These are phyloP conservation scores for Cydia splendana DNA, from an alignment of 1,140 invertebrate species.

Conservation along the genomic window DNA sequence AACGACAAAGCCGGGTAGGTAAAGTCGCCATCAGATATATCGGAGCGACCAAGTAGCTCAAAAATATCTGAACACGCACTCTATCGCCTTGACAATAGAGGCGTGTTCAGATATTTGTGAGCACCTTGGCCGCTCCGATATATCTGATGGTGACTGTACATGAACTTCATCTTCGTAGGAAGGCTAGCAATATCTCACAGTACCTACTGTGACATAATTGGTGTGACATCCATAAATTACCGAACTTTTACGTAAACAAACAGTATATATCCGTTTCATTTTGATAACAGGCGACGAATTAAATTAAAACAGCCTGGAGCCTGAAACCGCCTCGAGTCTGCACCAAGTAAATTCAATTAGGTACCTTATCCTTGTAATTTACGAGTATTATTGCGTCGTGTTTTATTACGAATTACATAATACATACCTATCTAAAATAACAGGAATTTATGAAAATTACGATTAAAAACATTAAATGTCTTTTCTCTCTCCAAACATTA, in stretches of 20 bases:
- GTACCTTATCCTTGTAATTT: not conserved
- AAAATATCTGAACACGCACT: too few species aligned
- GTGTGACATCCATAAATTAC: not conserved
- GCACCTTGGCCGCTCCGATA: too few species aligned
- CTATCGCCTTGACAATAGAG: too few species aligned
- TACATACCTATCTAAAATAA: not conserved
- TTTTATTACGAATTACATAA: not conserved
- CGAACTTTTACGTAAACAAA: not conserved
- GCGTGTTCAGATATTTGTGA: too few species aligned
- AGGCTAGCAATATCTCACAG: not conserved
- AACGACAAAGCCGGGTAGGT: too few species aligned
- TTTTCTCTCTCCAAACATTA: too few species aligned
- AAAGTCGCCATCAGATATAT: too few species aligned
- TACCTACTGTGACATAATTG: not conserved
- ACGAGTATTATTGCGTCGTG: not conserved
- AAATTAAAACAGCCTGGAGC: not conserved
- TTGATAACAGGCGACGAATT: conserved; percentile 9
- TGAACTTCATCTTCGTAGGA: too few species aligned
- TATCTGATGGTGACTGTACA: too few species aligned
- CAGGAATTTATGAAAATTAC: too few species aligned
- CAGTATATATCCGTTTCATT: conserved; percentile 17
- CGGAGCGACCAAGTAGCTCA: too few species aligned
- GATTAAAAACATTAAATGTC: too few species aligned
- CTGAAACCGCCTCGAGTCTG: not conserved
- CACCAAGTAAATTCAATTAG: conserved; percentile 4